phyloP scores from a whole-genome alignment of 2,113 vertebrate genomes.

The Petaurus breviceps region DNA sequence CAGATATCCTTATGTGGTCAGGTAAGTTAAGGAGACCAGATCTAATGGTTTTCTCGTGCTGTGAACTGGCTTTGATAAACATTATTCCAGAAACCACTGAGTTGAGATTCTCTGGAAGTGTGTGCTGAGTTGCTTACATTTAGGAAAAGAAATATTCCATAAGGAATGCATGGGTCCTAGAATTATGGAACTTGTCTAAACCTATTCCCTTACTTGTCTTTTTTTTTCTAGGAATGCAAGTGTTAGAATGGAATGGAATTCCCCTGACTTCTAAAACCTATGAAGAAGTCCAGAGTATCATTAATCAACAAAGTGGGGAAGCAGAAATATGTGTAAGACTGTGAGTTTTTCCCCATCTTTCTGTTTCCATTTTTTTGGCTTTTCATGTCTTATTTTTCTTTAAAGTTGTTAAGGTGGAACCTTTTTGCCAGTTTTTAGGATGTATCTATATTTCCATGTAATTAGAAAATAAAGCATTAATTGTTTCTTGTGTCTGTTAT shows the following conservation, averaged over 20 bases:
- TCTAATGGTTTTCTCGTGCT: background rate
- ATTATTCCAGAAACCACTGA: constrained; percentile 50
- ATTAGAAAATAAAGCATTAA: constrained; percentile 71
- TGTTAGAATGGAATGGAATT: constrained; percentile 97
- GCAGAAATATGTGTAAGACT: constrained; percentile 99
- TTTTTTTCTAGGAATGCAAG: constrained; percentile 94
- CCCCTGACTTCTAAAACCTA: constrained; percentile 95
- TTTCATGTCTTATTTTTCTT: constrained; percentile 84
- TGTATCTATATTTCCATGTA: constrained; percentile 1
- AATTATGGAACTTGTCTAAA: constrained; percentile 4
- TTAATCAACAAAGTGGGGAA: constrained; percentile 94
- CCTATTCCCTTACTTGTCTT: constrained; percentile 65
- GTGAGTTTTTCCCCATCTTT: constrained; percentile 93
- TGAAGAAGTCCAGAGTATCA: constrained; percentile 96
- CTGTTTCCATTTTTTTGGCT: constrained; percentile 89
- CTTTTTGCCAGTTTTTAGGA: constrained; percentile 78
- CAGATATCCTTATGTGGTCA: constrained; percentile 7
- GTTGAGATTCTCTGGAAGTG: constrained; percentile 53
- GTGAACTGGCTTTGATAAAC: background rate
- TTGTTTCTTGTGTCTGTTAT: constrained; percentile 71
- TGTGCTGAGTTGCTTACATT: constrained; percentile 53
- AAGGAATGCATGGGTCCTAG: background rate
- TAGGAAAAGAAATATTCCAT: constrained; percentile 6
- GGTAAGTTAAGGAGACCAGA: constrained; percentile 69
- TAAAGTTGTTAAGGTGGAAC: constrained; percentile 86